Evolutionary conservation across 2,113 vertebrate genomes (phyloP), one percentile per base, ranked within the genome.

Genomic region (Gasterosteus aculeatus): DNA sequence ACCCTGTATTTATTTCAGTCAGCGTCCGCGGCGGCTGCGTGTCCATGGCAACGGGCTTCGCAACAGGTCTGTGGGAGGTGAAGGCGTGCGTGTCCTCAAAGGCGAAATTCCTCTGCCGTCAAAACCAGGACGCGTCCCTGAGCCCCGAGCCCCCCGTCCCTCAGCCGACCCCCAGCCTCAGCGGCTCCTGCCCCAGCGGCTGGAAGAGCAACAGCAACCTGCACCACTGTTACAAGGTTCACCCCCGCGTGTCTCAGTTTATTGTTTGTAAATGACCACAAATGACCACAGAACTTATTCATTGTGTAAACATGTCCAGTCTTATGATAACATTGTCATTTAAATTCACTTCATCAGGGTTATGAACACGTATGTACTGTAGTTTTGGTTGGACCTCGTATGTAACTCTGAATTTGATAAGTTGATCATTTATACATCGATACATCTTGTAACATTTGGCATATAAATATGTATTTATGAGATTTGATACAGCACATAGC

Each of bases 21-120:
- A 95, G 87, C 26, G 83, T 94, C 85, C 94, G 84, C 5, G 95
- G 95, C 0, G 97, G 97, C 70, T 99, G 98, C 0, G 96, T 98
- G 72, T 94, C 94, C 75, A 93, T 99, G 95, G 96, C 94, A 77
- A 97, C 96, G 0, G 96, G 96, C 80, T 94, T 91, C 3, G 94
- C 95, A 51, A 93, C 95, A 76, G 98, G 98, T 51, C 94, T 99
- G 79, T 99, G 98, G 98, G 97, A 99, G 78, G 97, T 93, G 77
- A 93, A 56, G 77, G 87, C 92, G 46, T 95, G 94, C 51, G 79
- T 68, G 14, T 89, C 80, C 22, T 69, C 95, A 62, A 95, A 93
- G 84, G 96, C 97, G 47, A 98, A 98, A 82, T 99, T 96, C 94
- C 96, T 99, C 93, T 99, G 98, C 89, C 95, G 95, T 47, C 96